phyloP scores from a whole-genome alignment of 2,888 invertebrate genomes.

The Oegoconia quadripuncta region DNA sequence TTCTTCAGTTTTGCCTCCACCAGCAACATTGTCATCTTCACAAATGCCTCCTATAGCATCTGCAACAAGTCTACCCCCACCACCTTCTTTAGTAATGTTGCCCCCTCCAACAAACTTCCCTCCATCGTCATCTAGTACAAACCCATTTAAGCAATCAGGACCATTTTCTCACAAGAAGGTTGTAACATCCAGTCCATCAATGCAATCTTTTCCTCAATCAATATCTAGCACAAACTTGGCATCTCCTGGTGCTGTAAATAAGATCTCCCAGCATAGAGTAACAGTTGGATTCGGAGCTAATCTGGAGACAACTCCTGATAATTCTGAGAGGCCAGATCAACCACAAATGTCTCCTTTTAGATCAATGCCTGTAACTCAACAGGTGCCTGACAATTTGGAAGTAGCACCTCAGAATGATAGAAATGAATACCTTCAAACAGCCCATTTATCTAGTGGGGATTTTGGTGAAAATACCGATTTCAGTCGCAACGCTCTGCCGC shows the following conservation, averaged over 20 bases:
- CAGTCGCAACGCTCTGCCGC: conserved; percentile 75
- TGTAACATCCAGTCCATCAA: conserved; percentile 27
- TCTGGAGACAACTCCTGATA: conserved; percentile 83
- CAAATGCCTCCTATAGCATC: too few relatives aligned
- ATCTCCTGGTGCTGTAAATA: conserved; percentile 54
- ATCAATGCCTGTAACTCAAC: conserved; percentile 40
- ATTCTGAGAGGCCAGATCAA: conserved; percentile 82
- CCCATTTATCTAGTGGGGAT: conserved; percentile 82
- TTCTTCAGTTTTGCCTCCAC: conserved; percentile 16
- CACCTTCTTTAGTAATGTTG: conserved; percentile 19
- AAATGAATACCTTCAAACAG: conserved; percentile 88
- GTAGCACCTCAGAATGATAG: conserved; percentile 83
- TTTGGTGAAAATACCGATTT: conserved; percentile 68
- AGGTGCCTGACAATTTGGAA: conserved; percentile 78
- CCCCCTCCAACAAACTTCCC: conserved; percentile 43
- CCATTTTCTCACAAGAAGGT: conserved; percentile 67
- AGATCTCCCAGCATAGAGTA: conserved; percentile 50
- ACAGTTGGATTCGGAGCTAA: conserved; percentile 76
- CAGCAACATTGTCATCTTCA: conserved; percentile 14
- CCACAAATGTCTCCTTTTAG: conserved; percentile 47
- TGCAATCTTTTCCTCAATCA: conserved; percentile 44
- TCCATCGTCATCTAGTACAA: conserved; percentile 38
- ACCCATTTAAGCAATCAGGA: conserved; percentile 69
- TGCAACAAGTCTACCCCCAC: too few relatives aligned
- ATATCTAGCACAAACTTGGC: conserved; percentile 49